A percentile compares a stretch with the other conserved stretches of the same genome.
These are phyloP conservation scores for Scytalopus superciliaris DNA, from an alignment of 2,113 vertebrate species.

Conservation along the genomic window DNA sequence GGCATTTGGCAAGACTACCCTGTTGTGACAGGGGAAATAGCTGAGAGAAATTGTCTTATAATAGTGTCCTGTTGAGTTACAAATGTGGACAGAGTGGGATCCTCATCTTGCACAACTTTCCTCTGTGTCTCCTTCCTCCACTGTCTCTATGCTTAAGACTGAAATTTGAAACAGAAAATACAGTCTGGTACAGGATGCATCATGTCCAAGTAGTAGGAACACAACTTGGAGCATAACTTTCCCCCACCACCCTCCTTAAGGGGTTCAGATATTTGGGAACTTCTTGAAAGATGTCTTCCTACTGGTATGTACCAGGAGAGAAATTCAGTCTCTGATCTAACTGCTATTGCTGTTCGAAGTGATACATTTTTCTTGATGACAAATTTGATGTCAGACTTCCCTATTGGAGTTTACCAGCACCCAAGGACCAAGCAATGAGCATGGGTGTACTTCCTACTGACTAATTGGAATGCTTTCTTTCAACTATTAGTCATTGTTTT, in stretches of 20 bases:
- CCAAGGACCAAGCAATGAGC: background rate
- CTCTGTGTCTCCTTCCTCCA: background rate
- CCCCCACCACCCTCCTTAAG: background rate
- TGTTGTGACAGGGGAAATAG: background rate
- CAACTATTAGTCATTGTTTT: conserved; percentile 46
- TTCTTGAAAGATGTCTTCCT: background rate
- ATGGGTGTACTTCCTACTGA: conserved; percentile 1
- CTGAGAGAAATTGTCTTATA: background rate
- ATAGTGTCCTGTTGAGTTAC: background rate
- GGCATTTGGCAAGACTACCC: background rate
- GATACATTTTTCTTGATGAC: background rate
- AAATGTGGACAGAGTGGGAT: background rate
- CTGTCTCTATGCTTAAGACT: background rate
- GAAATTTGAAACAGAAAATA: background rate
- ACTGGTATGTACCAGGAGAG: background rate
- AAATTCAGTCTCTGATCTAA: background rate
- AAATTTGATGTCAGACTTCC: conserved; percentile 17
- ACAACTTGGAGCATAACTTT: background rate
- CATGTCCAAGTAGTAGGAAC: background rate
- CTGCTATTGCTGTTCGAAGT: background rate
- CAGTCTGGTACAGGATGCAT: background rate
- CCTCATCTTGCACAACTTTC: background rate
- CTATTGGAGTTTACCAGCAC: background rate
- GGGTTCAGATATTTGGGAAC: background rate
- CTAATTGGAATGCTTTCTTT: conserved; percentile 47